phyloP scores from a whole-genome alignment of 1,140 invertebrate species.

The Temnothorax longispinosus region DNA sequence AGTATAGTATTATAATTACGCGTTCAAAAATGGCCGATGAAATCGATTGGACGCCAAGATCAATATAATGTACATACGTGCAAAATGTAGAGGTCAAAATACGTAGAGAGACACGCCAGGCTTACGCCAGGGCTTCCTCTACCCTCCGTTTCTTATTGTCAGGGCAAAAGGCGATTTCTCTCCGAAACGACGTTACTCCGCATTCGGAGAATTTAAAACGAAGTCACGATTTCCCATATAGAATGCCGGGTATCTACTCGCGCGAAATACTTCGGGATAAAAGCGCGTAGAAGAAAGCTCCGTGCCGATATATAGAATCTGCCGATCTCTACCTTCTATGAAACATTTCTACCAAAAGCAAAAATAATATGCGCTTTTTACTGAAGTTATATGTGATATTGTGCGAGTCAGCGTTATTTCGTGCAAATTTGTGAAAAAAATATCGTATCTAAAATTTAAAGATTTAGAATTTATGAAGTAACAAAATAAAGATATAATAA shows the following conservation, averaged over 20 bases:
- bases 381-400: constrained; percentile 17
- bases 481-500: neutral
- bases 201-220: constrained; percentile 78
- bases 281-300: constrained; percentile 52
- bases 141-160: constrained; percentile 75
- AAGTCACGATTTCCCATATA: constrained; percentile 78
- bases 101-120: neutral
- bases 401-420: constrained; percentile 9
- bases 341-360: constrained; percentile 29
- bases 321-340: constrained; percentile 8
- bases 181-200: constrained; percentile 78
- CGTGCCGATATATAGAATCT: constrained; percentile 61
- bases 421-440: neutral
- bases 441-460: neutral
- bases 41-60: constrained; percentile 41
- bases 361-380: constrained; percentile 30
- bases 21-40: constrained; percentile 31
- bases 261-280: constrained; percentile 68
- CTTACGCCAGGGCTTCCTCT: neutral
- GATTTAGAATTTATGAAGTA: neutral
- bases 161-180: constrained; percentile 79
- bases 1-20: constrained; percentile 44
- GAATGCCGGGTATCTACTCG: constrained; percentile 65
- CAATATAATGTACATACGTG: constrained; percentile 28
- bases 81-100: constrained; percentile 27